A percentile compares a stretch with the other conserved stretches of the same genome.
Evolutionary conservation across 2,113 vertebrate species (phyloP).

Genomic region (Ranitomeya variabilis): DNA sequence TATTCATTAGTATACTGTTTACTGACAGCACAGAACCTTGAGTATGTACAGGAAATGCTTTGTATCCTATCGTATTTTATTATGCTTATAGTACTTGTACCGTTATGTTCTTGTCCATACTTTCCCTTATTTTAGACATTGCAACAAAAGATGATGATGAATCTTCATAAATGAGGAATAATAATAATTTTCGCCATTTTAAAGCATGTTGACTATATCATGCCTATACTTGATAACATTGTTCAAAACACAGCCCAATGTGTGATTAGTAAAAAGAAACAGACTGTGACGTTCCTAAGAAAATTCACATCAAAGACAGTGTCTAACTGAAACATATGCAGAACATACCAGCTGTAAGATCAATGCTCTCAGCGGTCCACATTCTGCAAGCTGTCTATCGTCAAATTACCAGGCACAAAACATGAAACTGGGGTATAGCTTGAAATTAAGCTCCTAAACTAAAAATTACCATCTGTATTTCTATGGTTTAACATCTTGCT

Average conservation of each 20-base stretch:
- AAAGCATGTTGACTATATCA: neutral
- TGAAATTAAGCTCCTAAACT: conserved; percentile 24
- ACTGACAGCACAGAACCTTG: too few species aligned
- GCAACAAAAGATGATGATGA: neutral
- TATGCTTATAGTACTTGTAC: neutral
- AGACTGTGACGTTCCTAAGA: conserved; percentile 24
- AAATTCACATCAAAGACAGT: conserved; percentile 36
- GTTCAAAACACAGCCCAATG: neutral
- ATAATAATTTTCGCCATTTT: neutral
- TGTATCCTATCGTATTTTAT: too few species aligned
- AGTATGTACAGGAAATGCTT: too few species aligned
- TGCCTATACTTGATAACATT: neutral
- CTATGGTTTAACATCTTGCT: neutral
- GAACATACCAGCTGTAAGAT: conserved; percentile 45
- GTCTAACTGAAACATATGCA: conserved; percentile 38
- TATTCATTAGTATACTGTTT: too few species aligned
- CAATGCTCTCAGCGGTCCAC: conserved; percentile 28
- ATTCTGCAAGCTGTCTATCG: conserved; percentile 37
- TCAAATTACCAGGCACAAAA: conserved; percentile 29
- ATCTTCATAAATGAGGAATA: neutral
- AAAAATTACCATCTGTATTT: conserved; percentile 40
- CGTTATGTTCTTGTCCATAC: neutral
- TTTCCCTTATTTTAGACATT: neutral
- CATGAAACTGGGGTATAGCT: conserved; percentile 7
- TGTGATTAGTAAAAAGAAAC: conserved; percentile 36